Base-by-base conservation (phyloP, 2,888 invertebrate species). In the Pristionchus mayeri region DNA sequence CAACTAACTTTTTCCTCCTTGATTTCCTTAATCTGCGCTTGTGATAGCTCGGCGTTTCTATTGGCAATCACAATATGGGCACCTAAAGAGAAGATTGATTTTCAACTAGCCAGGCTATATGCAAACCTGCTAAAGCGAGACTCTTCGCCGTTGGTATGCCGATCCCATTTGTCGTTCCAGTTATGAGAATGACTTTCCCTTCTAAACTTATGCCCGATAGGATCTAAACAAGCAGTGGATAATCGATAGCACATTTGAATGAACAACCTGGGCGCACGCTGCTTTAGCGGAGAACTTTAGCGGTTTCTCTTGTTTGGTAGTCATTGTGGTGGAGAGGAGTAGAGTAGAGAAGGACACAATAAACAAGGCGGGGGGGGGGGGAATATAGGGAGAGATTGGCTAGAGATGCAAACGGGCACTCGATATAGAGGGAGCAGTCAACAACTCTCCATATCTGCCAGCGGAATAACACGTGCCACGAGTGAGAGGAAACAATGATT, bases 151-250 rank as follows among this genome's bases (percentile, higher is more conserved):
- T 80, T 7, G 54, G 57, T 40, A 80, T 60, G 13, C 80, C 80
- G 21, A 80, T 80, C 57, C 80, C 80, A 80, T 40, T 80, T 16
- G 80, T 80, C 0, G 80, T 57, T 34, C 80, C 80, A 34, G 80
- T 80, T 16, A 80, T 80, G 2, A 60, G 27, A 16, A 57, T 34
- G 11, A 60, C 60, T 57, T 80, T 57, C 7, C 80, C 80, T 40
- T 54, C 60, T 40, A 78, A 78, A 40, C 50, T 52, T 13, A 78
- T 34, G 6, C 78, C 80, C n/a, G 21, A 24, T 18, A 80, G 40
- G n/a, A 80, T 48, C 80, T 80, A 6, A 57, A 34, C 0, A 18
- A n/a, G n/a, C n/a, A n/a, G 24, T 24, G 7, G 0, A 1, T 4
- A 37, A n/a, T 11, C n/a, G 9, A 30, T 50, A 18, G 16, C n/a